Conservation (phyloP, 2,888 invertebrate species). For the Dasysyrphus albostriatus region DNA sequence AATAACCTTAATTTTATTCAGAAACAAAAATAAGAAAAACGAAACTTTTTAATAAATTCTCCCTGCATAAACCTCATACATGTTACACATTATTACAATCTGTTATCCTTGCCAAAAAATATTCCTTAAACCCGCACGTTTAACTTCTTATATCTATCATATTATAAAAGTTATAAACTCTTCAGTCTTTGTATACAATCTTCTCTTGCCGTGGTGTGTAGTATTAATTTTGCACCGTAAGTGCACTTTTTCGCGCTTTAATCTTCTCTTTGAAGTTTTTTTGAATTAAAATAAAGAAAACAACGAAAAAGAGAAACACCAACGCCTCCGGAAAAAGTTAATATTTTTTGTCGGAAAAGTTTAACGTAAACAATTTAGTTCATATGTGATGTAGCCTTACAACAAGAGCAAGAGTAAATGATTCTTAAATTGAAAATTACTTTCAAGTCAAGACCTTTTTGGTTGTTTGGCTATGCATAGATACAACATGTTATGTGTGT, state of each 20-base stretch:
- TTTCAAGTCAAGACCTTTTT: constrained; percentile 1
- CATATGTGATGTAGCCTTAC: background rate
- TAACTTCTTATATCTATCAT: background rate
- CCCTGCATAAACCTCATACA: background rate
- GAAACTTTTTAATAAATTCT: background rate
- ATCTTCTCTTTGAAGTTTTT: background rate
- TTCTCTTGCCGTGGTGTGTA: background rate
- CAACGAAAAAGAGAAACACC: background rate
- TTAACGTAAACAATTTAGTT: constrained; percentile 14
- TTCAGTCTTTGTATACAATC: background rate
- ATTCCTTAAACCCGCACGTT: background rate
- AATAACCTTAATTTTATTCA: too few relatives aligned
- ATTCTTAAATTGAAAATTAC: constrained; percentile 15
- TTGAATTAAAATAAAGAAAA: background rate
- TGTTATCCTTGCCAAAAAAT: background rate
- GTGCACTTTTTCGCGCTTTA: background rate
- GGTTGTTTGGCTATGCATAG: background rate
- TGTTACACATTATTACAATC: background rate
- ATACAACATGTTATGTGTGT: background rate
- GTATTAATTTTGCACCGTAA: background rate
- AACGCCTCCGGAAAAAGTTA: background rate
- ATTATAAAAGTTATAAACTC: background rate
- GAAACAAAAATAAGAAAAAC: background rate
- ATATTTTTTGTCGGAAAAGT: background rate
- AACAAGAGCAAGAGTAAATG: background rate